Base-by-base conservation (phyloP, 2,113 vertebrate genomes). In the Tragelaphus imberbis region DNA sequence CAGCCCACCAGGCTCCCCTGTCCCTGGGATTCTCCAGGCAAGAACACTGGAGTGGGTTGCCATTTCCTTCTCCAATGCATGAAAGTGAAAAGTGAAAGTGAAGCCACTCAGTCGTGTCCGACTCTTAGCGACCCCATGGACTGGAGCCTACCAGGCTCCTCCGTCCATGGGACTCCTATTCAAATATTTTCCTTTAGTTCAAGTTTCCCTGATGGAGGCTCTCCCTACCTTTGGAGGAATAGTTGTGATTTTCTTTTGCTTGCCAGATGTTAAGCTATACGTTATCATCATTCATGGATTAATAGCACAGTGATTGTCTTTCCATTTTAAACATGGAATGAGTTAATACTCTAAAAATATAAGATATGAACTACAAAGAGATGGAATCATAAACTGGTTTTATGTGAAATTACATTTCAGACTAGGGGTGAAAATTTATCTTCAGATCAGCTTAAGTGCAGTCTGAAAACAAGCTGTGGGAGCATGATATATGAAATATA, bases 341-440 rank as follows among this genome's bases (percentile, higher is more conserved):
- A 93, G 11, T 96, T 98, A 98, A 92, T 97, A 95, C 4, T 84
- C 96, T 96, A 90, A 96, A 98, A 98, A 95, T 82, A 81, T 53
- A 86, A 75, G 96, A 80, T 36, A 30, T 15, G 88, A 95, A 95
- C 95, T 98, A 98, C 95, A 98, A 98, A 98, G 92, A 33, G 91
- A 95, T 75, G 56, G 95, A 96, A 87, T 92, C 40, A 33, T 96
- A 94, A 95, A 44, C 40, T 96, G 90, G 53, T 97, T 98, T 97
- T 90, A 90, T 95, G 97, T 97, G 92, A 96, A 98, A 98, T 95
- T 98, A 95, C 84, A 19, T 97, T 97, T 98, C 82, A 97, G 96
- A 92, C 23, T 51, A 40, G 90, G 93, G 84, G 94, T 51, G 95
- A 94, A 98, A 96, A 88, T 96, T 97, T 95, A 84, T 97, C 94